Conservation (phyloP, 2,888 invertebrate species). For the Papilio demoleus region DNA sequence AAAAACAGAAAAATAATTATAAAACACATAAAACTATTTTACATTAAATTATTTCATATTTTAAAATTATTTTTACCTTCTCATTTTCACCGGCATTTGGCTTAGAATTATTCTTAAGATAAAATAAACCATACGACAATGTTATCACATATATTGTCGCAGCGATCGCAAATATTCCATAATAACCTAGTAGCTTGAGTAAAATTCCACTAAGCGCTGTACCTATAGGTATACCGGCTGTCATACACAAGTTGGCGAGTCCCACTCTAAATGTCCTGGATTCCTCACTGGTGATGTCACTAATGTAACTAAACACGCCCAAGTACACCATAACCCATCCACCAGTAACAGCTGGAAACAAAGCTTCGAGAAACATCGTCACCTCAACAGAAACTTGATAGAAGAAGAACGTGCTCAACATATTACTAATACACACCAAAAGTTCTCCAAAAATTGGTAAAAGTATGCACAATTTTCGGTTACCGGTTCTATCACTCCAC, state of each 20-base stretch:
- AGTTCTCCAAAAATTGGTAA: conserved; percentile 82
- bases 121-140: conserved; percentile 65
- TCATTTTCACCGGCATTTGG: conserved; percentile 52
- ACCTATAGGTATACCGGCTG: conserved; percentile 83
- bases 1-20: conserved; percentile 45
- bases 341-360: conserved; percentile 82
- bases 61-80: conserved; percentile 55
- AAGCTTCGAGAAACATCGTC: conserved; percentile 78
- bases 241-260: conserved; percentile 83
- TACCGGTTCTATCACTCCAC: conserved; percentile 84
- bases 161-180: conserved; percentile 70
- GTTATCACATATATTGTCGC: conserved; percentile 69
- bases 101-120: conserved; percentile 67
- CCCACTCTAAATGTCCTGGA: conserved; percentile 84
- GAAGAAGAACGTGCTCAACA: conserved; percentile 81
- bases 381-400: conserved; percentile 80
- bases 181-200: conserved; percentile 69
- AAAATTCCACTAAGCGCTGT: conserved; percentile 82
- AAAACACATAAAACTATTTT: background rate
- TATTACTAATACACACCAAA: conserved; percentile 72
- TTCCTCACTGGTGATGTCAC: conserved; percentile 81
- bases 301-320: conserved; percentile 85
- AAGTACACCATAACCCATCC: conserved; percentile 82
- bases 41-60: too few species aligned
- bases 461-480: conserved; percentile 82